Evolutionary conservation across 1,140 invertebrate species (phyloP).

Genomic region (Caenorhabditis brenneri): DNA sequence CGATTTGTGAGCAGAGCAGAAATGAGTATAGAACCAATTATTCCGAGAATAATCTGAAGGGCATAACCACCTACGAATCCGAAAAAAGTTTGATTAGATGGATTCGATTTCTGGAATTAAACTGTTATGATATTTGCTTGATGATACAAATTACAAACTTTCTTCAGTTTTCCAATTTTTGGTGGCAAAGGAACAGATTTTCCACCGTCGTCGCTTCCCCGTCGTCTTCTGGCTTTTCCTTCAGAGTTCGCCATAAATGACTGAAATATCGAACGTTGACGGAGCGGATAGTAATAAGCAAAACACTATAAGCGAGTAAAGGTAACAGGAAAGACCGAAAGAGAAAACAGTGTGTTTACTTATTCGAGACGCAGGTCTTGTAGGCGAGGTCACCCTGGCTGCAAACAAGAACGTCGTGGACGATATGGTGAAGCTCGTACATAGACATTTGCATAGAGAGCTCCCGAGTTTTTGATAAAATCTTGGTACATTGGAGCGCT

Average conservation of each 20-base stretch:
- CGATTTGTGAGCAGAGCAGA: conserved; percentile 31
- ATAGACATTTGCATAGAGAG: neutral
- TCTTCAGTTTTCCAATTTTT: neutral
- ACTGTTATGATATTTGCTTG: too few relatives aligned
- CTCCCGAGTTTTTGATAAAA: neutral
- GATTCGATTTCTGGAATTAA: too few relatives aligned
- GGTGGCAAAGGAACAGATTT: neutral
- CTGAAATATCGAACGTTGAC: neutral
- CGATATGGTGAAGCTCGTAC: neutral
- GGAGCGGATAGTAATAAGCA: neutral
- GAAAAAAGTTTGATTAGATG: neutral
- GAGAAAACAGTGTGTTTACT: conserved; percentile 3
- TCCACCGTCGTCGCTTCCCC: neutral
- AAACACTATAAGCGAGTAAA: neutral
- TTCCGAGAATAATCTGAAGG: neutral
- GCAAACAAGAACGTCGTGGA: neutral
- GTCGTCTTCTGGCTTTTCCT: neutral
- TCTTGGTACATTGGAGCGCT: too few relatives aligned
- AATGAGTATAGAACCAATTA: conserved; percentile 26
- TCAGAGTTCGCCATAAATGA: neutral
- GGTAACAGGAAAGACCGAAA: neutral
- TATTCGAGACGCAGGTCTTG: conserved; percentile 18
- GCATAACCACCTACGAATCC: neutral
- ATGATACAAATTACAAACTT: neutral
- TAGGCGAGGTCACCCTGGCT: neutral